These are phyloP conservation scores for Drosophila atripex DNA, from an alignment of 2,888 invertebrate genomes.

Conservation along the genomic window DNA sequence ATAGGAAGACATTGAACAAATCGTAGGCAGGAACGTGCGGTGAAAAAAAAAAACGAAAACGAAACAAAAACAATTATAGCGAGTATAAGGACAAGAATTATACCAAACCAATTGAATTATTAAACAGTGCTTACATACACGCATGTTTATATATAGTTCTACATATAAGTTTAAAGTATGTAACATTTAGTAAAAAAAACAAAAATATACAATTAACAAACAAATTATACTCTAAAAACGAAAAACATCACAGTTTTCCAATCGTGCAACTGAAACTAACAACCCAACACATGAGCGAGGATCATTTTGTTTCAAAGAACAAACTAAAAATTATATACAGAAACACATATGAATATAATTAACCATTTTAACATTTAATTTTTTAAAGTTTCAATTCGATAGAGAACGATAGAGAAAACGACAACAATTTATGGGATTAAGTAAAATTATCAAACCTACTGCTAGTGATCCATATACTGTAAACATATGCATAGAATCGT, in stretches of 20 bases:
- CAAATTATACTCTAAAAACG: constrained; percentile 72
- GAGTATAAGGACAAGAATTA: constrained; percentile 69
- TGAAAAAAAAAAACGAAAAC: constrained; percentile 63
- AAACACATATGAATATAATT: constrained; percentile 39
- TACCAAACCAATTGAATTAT: constrained; percentile 72
- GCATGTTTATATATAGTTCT: constrained; percentile 45
- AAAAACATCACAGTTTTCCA: constrained; percentile 69
- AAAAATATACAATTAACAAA: constrained; percentile 62
- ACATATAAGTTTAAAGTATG: constrained; percentile 56
- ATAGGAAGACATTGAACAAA: constrained; percentile 81
- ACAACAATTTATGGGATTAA: constrained; percentile 19
- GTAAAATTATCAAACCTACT: constrained; percentile 64
- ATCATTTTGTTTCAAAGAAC: constrained; percentile 37
- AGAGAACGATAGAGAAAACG: constrained; percentile 40
- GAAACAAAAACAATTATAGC: constrained; percentile 55
- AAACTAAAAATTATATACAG: constrained; percentile 27
- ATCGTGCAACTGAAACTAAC: no score
- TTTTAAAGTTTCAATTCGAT: constrained; percentile 37
- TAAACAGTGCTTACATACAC: constrained; percentile 63
- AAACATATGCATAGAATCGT: constrained; percentile 51
- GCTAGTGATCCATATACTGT: constrained; percentile 65
- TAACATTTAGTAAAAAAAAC: constrained; percentile 61
- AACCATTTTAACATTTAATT: constrained; percentile 45
- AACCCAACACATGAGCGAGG: constrained; percentile 19
- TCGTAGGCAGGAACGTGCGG: constrained; percentile 84